Evolutionary conservation across 64 coral and sea anemone species (phyloP).

Genomic region (Actinia tenebrosa): DNA sequence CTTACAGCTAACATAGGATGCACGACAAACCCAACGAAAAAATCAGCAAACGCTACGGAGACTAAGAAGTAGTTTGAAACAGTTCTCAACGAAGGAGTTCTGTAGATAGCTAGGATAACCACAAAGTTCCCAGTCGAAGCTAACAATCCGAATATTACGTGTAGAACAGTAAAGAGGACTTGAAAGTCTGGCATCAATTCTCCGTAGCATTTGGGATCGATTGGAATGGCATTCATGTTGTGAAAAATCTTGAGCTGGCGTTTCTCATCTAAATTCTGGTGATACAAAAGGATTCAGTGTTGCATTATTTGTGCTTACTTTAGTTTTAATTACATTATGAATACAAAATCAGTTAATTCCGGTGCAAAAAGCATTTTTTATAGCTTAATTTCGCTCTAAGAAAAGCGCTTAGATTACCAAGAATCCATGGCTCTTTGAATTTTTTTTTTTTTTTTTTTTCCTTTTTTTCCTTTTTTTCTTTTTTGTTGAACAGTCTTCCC

Average conservation of each 20-base stretch:
- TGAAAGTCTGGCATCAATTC: not conserved
- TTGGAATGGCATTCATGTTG: not conserved
- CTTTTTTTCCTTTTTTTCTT: too few species aligned
- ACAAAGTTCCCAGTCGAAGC: slow-evolving; percentile 7
- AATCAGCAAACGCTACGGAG: slow-evolving; percentile 26
- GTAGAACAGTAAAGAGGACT: not conserved
- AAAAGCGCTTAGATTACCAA: too few species aligned
- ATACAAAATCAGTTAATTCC: too few species aligned
- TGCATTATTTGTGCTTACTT: too few species aligned
- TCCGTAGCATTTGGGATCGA: not conserved
- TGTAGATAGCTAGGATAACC: slow-evolving; percentile 31
- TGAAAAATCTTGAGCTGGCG: not conserved
- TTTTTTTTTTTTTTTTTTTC: too few species aligned
- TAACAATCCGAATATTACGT: not conserved
- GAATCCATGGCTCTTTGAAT: too few species aligned
- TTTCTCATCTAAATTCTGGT: not conserved
- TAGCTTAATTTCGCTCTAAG: too few species aligned
- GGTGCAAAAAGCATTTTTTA: too few species aligned
- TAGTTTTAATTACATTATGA: too few species aligned
- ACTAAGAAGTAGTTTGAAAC: slow-evolving; percentile 34
- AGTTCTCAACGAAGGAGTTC: not conserved
- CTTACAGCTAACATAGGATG: slow-evolving; percentile 15
- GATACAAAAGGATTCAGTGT: not conserved
- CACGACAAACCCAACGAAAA: slow-evolving; percentile 11
- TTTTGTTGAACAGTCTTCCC: too few species aligned